These are phyloP conservation scores for Oreortyx pictus DNA, from an alignment of 2,797 vertebrate species.

Conservation along the genomic window DNA sequence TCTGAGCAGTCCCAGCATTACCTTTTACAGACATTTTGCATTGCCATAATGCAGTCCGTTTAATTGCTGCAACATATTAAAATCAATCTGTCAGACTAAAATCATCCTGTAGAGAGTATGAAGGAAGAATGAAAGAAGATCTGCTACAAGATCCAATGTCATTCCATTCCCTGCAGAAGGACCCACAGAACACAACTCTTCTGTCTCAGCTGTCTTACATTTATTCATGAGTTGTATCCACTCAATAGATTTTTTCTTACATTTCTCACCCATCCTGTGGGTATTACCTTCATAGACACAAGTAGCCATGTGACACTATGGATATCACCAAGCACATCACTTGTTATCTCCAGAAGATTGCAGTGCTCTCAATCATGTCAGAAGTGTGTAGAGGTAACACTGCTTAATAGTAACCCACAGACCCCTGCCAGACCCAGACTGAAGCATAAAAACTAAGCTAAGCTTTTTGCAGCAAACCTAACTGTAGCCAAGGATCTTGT, in stretches of 20 bases:
- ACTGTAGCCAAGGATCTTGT: background rate
- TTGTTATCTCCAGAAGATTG: background rate
- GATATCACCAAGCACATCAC: rapidly evolving
- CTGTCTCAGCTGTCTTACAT: background rate
- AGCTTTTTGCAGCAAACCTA: background rate
- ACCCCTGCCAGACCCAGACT: background rate
- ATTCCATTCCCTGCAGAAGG: background rate
- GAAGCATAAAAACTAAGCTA: background rate
- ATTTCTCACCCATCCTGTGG: background rate
- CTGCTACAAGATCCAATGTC: background rate
- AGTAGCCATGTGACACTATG: background rate
- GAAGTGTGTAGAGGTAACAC: background rate
- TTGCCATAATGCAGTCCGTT: background rate
- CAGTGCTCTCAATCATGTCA: background rate
- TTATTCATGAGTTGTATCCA: background rate
- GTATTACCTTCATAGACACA: background rate
- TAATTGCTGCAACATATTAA: background rate
- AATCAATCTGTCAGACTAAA: background rate
- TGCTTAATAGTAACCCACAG: background rate
- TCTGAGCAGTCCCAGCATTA: background rate
- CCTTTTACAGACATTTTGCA: background rate
- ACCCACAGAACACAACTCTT: background rate
- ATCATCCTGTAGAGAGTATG: background rate
- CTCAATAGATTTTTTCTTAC: background rate
- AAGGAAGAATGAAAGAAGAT: background rate